phyloP scores from a whole-genome alignment of 53 echinoderm and acorn worm species.

The Antedon mediterranea region DNA sequence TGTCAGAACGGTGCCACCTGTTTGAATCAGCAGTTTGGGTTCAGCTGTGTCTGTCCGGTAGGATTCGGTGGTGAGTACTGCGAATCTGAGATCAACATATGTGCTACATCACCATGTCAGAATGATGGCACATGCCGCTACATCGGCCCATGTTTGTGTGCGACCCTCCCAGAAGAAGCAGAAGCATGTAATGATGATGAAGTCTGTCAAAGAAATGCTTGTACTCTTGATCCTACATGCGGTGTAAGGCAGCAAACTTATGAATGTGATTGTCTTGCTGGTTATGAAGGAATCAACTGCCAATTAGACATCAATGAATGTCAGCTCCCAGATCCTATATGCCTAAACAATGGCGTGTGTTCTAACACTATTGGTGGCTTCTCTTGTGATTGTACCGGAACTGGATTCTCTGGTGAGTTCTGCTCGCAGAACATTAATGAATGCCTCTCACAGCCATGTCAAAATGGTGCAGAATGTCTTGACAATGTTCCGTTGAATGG shows the following conservation, averaged over 20 bases:
- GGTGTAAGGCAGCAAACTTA: not conserved
- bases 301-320: not conserved
- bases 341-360: not conserved
- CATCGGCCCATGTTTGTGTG: conserved; percentile 55
- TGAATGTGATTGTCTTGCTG: not conserved
- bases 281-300: not conserved
- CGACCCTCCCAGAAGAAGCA: conserved; percentile 28
- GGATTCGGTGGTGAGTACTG: conserved; percentile 67
- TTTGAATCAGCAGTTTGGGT: conserved; percentile 42
- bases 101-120: conserved; percentile 46
- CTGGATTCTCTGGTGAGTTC: conserved; percentile 35
- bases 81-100: conserved; percentile 45
- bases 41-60: conserved; percentile 41
- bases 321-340: not conserved
- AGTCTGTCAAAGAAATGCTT: conserved; percentile 37
- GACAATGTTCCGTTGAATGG: conserved; percentile 37
- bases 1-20: conserved; percentile 66
- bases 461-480: conserved; percentile 18
- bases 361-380: conserved; percentile 16
- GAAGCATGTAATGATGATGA: conserved; percentile 39
- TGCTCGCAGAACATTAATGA: conserved; percentile 60
- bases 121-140: conserved; percentile 60
- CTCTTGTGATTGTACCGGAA: conserved; percentile 46
- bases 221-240: conserved; percentile 30
- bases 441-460: conserved; percentile 12